A percentile compares a stretch with the other conserved stretches of the same genome.
phyloP scores from a whole-genome alignment of 2,888 invertebrate species.

The Idaea biselata region DNA sequence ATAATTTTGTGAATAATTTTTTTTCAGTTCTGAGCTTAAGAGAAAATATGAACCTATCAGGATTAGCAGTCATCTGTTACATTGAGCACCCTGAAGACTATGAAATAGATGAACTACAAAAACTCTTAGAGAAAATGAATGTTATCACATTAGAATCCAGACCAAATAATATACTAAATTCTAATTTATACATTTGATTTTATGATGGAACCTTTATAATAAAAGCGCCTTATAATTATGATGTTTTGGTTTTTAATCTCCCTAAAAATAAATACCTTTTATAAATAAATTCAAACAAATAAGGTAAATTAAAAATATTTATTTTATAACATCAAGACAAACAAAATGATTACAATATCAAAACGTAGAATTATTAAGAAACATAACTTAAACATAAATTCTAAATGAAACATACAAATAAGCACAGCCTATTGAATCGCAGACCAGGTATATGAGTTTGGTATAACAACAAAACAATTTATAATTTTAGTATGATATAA shows the following conservation, averaged over 20 bases:
- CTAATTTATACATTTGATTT: slow-evolving; percentile 64
- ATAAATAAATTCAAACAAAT: slow-evolving; percentile 16
- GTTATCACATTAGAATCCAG: slow-evolving; percentile 44
- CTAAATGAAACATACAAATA: slow-evolving; percentile 55
- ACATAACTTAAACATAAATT: slow-evolving; percentile 46
- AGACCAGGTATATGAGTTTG: slow-evolving; percentile 64
- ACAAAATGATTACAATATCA: slow-evolving; percentile 45
- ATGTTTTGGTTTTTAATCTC: slow-evolving; percentile 1
- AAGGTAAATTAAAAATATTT: slow-evolving; percentile 40
- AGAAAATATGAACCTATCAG: slow-evolving; percentile 54
- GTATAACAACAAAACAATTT: slow-evolving; percentile 27
- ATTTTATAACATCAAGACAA: slow-evolving; percentile 60
- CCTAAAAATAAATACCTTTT: slow-evolving; percentile 9
- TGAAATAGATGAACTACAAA: slow-evolving; percentile 51
- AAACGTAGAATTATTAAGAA: slow-evolving; percentile 41
- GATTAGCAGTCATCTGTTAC: slow-evolving; percentile 57
- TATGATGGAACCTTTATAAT: slow-evolving; percentile 23
- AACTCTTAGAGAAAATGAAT: slow-evolving; percentile 50
- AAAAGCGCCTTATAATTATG: slow-evolving; percentile 7
- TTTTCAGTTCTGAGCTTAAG: slow-evolving; percentile 63
- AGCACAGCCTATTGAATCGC: slow-evolving; percentile 79
- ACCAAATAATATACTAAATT: slow-evolving; percentile 45
- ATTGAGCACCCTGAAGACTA: slow-evolving; percentile 60
- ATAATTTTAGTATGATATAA: slow-evolving; percentile 24
- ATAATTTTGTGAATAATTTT: slow-evolving; percentile 11